Conservation (phyloP, 2,888 invertebrate genomes). For the Trileptium ribeirensis region DNA sequence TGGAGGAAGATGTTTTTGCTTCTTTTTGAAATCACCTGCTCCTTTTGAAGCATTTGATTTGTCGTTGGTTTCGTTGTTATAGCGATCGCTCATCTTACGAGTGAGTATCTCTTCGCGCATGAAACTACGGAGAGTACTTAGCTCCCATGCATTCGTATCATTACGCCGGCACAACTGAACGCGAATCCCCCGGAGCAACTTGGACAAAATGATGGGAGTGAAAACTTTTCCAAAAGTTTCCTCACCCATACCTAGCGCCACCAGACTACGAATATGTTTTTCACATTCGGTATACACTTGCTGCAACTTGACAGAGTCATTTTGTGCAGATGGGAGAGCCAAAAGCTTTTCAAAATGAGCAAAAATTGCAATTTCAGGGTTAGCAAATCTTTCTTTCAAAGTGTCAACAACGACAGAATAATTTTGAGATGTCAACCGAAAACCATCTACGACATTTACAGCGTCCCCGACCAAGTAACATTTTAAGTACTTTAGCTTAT, state of each 20-base stretch:
- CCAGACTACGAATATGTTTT: too few relatives aligned
- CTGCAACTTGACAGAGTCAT: not conserved
- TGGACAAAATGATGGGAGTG: constrained; percentile 10
- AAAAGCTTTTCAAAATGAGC: too few relatives aligned
- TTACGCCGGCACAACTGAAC: not conserved
- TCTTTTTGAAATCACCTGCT: not conserved
- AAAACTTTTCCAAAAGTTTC: not conserved
- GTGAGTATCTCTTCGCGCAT: not conserved
- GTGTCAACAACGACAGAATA: not conserved
- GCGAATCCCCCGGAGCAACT: not conserved
- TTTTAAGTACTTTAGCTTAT: not conserved
- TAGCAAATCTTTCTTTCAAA: not conserved
- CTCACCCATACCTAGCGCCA: not conserved
- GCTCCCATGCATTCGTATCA: not conserved
- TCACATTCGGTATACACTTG: not conserved
- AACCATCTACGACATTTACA: constrained; percentile 6
- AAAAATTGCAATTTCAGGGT: too few relatives aligned
- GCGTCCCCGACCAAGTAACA: not conserved
- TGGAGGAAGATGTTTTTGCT: not conserved
- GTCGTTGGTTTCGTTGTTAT: not conserved
- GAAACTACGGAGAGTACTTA: not conserved
- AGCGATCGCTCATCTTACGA: constrained; percentile 4
- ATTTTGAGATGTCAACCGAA: not conserved
- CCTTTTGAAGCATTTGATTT: too few relatives aligned
- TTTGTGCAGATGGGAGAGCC: not conserved